A percentile compares a stretch with the other conserved stretches of the same genome.
Evolutionary conservation across 2,888 invertebrate species (phyloP).

Genomic region (Celastrina argiolus): DNA sequence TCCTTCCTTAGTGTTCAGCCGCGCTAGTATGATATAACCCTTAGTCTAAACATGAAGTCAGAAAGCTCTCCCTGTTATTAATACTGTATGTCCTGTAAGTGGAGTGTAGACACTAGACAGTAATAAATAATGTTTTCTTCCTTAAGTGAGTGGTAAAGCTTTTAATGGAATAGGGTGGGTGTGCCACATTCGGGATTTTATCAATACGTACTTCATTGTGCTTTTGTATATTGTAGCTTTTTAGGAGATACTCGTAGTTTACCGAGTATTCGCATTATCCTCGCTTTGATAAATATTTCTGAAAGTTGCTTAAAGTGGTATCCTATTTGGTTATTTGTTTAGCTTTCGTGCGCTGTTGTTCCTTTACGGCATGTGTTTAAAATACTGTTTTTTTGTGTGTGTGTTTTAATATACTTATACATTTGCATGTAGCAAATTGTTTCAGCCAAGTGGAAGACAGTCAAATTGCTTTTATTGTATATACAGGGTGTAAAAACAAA

Average conservation of each 20-base stretch:
- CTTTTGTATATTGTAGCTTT: neutral
- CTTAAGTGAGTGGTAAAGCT: neutral
- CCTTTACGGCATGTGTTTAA: no score
- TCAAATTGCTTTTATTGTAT: no score
- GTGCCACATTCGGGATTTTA: neutral
- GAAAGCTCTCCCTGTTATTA: neutral
- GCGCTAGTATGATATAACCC: neutral
- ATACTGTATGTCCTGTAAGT: neutral
- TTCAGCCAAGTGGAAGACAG: no score
- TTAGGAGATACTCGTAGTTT: neutral
- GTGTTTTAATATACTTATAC: no score
- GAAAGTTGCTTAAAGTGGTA: neutral
- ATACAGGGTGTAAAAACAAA: no score
- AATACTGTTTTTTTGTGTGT: no score
- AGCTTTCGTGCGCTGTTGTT: no score
- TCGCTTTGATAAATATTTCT: neutral
- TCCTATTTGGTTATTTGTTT: no score
- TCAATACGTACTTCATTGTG: neutral
- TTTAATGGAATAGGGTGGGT: neutral
- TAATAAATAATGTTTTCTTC: constrained; percentile 11
- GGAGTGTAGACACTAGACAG: no score
- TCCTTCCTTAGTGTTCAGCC: no score
- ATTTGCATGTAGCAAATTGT: no score
- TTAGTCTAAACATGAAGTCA: neutral
- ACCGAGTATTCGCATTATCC: neutral